These are phyloP conservation scores for Coregonus ussuriensis DNA, from an alignment of 2,797 vertebrate genomes.

Conservation along the genomic window DNA sequence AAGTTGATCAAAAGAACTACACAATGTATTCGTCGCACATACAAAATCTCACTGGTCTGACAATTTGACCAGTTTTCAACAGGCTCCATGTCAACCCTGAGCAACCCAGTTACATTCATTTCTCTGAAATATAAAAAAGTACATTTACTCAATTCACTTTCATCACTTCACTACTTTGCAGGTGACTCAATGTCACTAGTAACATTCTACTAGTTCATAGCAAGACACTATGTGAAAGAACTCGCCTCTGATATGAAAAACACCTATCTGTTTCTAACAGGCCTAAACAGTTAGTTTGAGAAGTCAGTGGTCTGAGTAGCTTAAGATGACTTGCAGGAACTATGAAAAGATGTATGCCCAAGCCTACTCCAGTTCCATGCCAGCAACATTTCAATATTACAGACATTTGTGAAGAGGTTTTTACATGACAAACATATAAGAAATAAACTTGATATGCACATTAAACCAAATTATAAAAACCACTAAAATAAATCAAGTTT, in stretches of 20 bases:
- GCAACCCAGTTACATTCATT: conserved; percentile 92
- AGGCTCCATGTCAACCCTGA: conserved; percentile 88
- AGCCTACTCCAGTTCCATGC: conserved; percentile 51
- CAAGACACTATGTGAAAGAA: conserved; percentile 7
- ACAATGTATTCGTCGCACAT: conserved; percentile 67
- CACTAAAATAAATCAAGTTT: conserved; percentile 64
- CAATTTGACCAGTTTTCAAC: conserved; percentile 76
- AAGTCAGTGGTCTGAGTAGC: background rate
- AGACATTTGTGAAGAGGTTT: conserved; percentile 27
- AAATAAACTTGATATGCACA: conserved; percentile 58
- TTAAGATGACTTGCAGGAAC: background rate
- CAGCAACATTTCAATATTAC: conserved; percentile 59
- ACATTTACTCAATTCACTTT: conserved; percentile 69
- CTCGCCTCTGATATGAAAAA: background rate
- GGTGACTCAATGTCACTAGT: conserved; percentile 41
- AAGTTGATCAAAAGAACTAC: conserved; percentile 70
- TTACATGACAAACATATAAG: conserved; percentile 29
- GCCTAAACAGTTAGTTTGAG: conserved; percentile 1
- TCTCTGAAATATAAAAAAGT: conserved; percentile 85
- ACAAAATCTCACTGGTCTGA: conserved; percentile 75
- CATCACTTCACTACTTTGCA: conserved; percentile 55
- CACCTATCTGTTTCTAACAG: background rate
- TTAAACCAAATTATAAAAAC: conserved; percentile 51
- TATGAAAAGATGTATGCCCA: conserved; percentile 49
- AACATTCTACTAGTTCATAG: conserved; percentile 21